Evolutionary conservation across 1,140 invertebrate genomes (phyloP).

Genomic region (Conopomorpha cramerella): DNA sequence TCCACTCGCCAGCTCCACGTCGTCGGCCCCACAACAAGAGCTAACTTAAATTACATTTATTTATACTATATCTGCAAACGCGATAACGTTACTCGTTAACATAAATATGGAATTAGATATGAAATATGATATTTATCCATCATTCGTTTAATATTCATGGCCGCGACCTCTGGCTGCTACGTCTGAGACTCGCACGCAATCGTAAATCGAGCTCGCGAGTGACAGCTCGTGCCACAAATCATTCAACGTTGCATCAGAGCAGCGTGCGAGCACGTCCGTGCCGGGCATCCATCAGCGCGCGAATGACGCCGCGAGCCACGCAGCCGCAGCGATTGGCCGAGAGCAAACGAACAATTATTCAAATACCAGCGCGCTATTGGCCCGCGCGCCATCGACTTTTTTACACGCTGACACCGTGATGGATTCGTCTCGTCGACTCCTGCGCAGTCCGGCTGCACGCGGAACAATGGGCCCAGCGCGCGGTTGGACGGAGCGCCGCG

Average conservation of each 20-base stretch:
- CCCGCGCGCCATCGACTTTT: slow-evolving; percentile 20
- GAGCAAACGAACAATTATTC: slow-evolving; percentile 42
- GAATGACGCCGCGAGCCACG: slow-evolving; percentile 24
- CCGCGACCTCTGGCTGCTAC: neutral
- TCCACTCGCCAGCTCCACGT: too few relatives aligned
- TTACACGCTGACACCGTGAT: slow-evolving; percentile 37
- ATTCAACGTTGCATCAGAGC: slow-evolving; percentile 35
- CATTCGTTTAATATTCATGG: neutral
- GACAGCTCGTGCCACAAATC: slow-evolving; percentile 34
- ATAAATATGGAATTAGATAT: slow-evolving; percentile 16
- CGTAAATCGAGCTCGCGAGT: slow-evolving; percentile 30
- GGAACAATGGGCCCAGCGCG: slow-evolving; percentile 10
- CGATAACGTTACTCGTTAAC: too few relatives aligned
- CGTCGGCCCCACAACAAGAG: too few relatives aligned
- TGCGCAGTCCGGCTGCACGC: slow-evolving; percentile 26
- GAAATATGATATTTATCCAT: slow-evolving; percentile 13
- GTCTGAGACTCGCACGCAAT: slow-evolving; percentile 16
- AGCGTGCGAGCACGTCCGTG: slow-evolving; percentile 34
- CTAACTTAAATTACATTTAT: too few relatives aligned
- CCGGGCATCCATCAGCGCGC: slow-evolving; percentile 38
- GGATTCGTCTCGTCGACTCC: slow-evolving; percentile 43
- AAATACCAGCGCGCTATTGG: slow-evolving; percentile 35
- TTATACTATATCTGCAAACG: too few relatives aligned
- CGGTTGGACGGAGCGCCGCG: slow-evolving; percentile 11
- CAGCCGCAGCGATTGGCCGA: slow-evolving; percentile 32